These are phyloP conservation scores for Astyanax mexicanus DNA, from an alignment of 2,797 vertebrate species.

Conservation along the genomic window DNA sequence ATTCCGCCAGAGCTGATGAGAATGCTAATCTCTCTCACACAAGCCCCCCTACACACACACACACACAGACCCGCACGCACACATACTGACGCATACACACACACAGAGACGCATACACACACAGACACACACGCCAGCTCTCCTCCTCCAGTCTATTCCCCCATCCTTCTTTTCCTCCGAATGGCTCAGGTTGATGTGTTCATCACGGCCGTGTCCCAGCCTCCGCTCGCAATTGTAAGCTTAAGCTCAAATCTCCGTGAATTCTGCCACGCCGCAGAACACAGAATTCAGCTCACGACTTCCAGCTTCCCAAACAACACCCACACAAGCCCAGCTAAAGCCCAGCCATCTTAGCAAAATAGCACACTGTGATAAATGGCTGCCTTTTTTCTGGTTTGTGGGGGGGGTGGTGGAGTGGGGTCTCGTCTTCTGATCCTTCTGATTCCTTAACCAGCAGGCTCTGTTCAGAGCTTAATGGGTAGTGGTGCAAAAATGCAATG, in stretches of 20 bases:
- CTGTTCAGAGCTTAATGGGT: background rate
- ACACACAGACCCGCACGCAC: slow-evolving; percentile 24
- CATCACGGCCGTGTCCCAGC: slow-evolving; percentile 65
- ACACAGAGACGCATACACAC: too few species aligned
- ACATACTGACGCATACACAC: slow-evolving; percentile 36
- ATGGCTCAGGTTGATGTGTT: slow-evolving; percentile 71
- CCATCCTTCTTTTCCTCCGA: slow-evolving; percentile 58
- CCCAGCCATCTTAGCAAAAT: slow-evolving; percentile 36
- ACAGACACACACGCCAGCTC: slow-evolving; percentile 32
- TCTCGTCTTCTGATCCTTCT: background rate
- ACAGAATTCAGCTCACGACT: slow-evolving; percentile 28
- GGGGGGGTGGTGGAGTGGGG: too few species aligned
- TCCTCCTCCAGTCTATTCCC: slow-evolving; percentile 56
- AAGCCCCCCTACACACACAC: slow-evolving; percentile 33
- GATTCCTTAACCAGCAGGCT: slow-evolving; percentile 8
- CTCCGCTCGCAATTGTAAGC: slow-evolving; percentile 2
- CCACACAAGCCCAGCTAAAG: slow-evolving; percentile 15
- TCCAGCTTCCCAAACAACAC: slow-evolving; percentile 40
- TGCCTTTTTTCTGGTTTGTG: too few species aligned
- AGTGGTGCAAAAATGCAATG: background rate
- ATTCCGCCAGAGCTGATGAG: slow-evolving; percentile 77
- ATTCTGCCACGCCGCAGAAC: slow-evolving; percentile 26
- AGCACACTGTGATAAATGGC: slow-evolving; percentile 8
- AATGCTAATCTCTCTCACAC: slow-evolving; percentile 75
- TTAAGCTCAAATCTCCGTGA: slow-evolving; percentile 39